Evolutionary conservation across 2,113 vertebrate species (phyloP).

Genomic region (Cepphus grylle): DNA sequence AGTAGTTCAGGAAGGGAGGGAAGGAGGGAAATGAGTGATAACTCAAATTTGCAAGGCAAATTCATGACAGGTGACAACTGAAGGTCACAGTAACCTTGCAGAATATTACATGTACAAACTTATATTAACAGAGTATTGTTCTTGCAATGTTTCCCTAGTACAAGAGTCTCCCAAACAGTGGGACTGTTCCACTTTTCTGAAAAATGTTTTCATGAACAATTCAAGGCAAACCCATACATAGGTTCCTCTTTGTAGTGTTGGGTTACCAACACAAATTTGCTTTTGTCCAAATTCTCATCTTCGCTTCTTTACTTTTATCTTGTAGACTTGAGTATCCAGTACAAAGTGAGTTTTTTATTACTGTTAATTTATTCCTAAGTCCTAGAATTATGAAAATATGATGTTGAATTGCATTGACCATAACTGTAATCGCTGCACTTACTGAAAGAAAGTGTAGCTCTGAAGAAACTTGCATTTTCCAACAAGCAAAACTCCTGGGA

Average conservation of each 20-base stretch:
- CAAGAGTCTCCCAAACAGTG: neutral
- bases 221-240: neutral
- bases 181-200: neutral
- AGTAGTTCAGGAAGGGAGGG: neutral
- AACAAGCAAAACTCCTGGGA: neutral
- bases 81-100: constrained; percentile 1
- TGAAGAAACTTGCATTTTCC: neutral
- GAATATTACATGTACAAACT: neutral
- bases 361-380: neutral
- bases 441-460: neutral
- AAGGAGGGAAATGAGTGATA: neutral
- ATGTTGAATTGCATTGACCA: neutral
- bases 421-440: neutral
- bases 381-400: neutral
- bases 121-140: neutral
- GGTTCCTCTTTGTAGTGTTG: neutral
- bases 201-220: neutral
- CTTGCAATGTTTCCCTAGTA: neutral
- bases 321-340: neutral
- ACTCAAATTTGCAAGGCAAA: constrained; percentile 37
- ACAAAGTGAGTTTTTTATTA: neutral
- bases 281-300: neutral
- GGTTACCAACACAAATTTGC: fast-evolving
- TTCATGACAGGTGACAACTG: neutral
- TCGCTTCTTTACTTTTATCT: neutral